phyloP scores from a whole-genome alignment of 2,888 invertebrate species.

The Cecidostiba fungosa region DNA sequence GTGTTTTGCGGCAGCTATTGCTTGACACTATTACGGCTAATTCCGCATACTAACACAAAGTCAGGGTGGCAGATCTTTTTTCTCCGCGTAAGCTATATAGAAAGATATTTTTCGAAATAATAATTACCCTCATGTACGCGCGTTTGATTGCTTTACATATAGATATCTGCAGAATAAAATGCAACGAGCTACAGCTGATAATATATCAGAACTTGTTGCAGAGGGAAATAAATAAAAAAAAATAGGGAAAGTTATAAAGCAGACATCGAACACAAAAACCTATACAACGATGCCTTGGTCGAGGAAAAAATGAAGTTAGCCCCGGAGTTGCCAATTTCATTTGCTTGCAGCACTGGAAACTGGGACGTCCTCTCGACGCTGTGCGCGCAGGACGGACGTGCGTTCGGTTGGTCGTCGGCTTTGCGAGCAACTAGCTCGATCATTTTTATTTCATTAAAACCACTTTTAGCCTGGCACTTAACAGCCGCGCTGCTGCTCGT shows the following conservation, averaged over 20 bases:
- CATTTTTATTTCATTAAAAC: constrained; percentile 53
- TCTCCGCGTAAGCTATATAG: no score
- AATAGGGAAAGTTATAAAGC: neutral
- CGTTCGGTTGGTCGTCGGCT: constrained; percentile 26
- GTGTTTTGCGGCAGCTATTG: no score
- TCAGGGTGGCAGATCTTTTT: no score
- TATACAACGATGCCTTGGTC: neutral
- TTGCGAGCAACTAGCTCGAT: constrained; percentile 44
- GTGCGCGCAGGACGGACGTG: neutral
- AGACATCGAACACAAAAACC: neutral
- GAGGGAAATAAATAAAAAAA: neutral
- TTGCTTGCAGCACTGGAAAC: constrained; percentile 45
- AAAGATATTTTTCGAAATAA: no score
- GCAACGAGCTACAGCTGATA: no score
- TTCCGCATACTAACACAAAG: no score
- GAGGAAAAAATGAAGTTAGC: constrained; percentile 48
- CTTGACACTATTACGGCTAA: no score
- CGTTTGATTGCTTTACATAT: constrained; percentile 6
- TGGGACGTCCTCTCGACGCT: neutral
- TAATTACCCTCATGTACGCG: neutral
- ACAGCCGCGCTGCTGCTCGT: neutral
- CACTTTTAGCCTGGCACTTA: constrained; percentile 35
- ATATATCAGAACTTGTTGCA: no score
- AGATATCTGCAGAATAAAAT: no score
- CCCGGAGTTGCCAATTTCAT: constrained; percentile 53